phyloP scores from a whole-genome alignment of 1,140 invertebrate genomes.

The Streblospio benedicti region DNA sequence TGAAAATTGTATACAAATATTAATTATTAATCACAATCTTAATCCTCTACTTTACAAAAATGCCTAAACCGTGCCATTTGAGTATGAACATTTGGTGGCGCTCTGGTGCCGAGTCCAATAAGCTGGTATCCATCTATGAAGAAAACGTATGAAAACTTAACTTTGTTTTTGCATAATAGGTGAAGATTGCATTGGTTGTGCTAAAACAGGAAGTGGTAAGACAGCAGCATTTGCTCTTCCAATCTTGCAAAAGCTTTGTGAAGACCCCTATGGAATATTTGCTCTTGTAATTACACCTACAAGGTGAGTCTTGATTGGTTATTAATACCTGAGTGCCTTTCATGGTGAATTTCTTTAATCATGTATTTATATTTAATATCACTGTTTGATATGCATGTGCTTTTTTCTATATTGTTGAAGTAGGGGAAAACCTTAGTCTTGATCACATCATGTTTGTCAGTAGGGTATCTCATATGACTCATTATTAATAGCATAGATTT shows the following conservation, averaged over 20 bases:
- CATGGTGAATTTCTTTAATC: conserved; percentile 52
- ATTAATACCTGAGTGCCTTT: background rate
- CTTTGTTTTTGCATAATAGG: conserved; percentile 30
- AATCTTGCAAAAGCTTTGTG: conserved; percentile 58
- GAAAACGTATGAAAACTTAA: too few relatives aligned
- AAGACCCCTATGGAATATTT: conserved; percentile 48
- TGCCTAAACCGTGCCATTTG: too few relatives aligned
- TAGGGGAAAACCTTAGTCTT: too few relatives aligned
- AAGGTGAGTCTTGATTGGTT: conserved; percentile 23
- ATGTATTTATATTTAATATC: conserved; percentile 26
- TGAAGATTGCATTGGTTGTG: conserved; percentile 46
- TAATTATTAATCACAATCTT: too few relatives aligned
- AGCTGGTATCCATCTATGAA: too few relatives aligned
- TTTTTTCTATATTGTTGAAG: conserved; percentile 10
- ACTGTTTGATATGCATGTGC: background rate
- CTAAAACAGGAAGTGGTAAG: conserved; percentile 49
- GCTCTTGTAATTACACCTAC: conserved; percentile 47
- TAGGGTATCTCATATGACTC: too few relatives aligned
- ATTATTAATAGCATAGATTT: too few relatives aligned
- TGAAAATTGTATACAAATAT: too few relatives aligned
- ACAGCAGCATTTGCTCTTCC: conserved; percentile 50
- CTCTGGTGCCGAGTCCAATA: too few relatives aligned
- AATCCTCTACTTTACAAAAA: too few relatives aligned
- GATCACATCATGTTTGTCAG: too few relatives aligned
- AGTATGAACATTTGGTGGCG: too few relatives aligned